Base-by-base conservation (phyloP, 2,797 vertebrate species). In the Arremon brunneinucha region DNA sequence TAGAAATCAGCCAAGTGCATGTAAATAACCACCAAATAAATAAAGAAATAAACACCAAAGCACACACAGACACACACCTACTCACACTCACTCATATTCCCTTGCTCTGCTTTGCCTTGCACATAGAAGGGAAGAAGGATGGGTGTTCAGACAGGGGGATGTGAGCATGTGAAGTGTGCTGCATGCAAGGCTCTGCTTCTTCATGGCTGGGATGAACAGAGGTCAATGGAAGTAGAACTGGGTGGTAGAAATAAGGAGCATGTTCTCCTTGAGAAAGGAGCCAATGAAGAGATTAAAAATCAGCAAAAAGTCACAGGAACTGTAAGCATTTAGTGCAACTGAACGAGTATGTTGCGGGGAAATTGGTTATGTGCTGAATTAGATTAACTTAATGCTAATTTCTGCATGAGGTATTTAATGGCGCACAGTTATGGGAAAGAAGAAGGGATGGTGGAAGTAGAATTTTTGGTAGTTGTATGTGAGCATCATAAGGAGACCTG, bases 151-250 rank as follows among this genome's bases (percentile, higher is more conserved):
- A 39, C 6, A 43, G 8, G 14, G 21, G 44, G 39, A 35, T 75
- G 41, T 34, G 35, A 49, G 49, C 27, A 7, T 0, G 1, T 37
- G 49, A 81, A 30, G 6, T 6, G 10, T 47, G 44, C 11, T 6
- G 34, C 18, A 17, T 46, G 57, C 35, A 89, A 46, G 18, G 11
- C 8, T 4, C 8, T 24, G 6, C 8, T 43, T 75, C 5, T 75
- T 53, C 37, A 28, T 3, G 52, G 9, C 41, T 75, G 43, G 17
- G 52, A 26, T 47, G 32, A 47, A 12, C 14, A n/a, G 56, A 59
- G 8, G 27, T 50, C 35, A 53, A 55, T 55, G 8, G 6, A 53
- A 49, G 39, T 24, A 50, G 41, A 60, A 75, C 9, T 27, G 28
- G 14, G 11, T 8, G 16, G 16, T 21, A 41, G 55, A 64, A 75